phyloP scores from a whole-genome alignment of 2,797 vertebrate genomes.

The Hybognathus amarus region DNA sequence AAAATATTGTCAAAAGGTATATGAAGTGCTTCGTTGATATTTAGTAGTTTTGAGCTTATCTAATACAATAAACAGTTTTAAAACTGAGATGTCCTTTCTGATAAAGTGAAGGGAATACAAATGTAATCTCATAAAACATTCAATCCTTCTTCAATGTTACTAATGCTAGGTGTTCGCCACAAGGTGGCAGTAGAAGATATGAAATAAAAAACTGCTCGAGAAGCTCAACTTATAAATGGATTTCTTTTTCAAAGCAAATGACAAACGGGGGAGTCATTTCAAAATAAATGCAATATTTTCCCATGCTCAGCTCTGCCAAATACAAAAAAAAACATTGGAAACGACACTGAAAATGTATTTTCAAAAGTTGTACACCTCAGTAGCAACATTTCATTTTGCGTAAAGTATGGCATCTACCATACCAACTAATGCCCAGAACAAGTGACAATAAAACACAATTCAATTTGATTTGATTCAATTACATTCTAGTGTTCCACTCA shows the following conservation, averaged over 20 bases:
- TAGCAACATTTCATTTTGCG: not conserved
- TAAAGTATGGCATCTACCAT: not conserved
- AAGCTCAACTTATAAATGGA: not conserved
- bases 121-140: not conserved
- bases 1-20: not conserved
- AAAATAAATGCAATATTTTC: not conserved
- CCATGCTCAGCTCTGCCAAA: no score
- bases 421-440: not conserved
- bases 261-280: no score
- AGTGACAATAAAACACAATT: not conserved
- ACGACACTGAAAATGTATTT: not conserved
- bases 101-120: not conserved
- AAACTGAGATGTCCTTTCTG: not conserved
- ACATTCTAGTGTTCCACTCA: not conserved
- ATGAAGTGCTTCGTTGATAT: not conserved
- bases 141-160: not conserved
- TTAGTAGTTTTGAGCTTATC: not conserved
- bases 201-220: not conserved
- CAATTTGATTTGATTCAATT: not conserved
- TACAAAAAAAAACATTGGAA: not conserved
- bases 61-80: not conserved
- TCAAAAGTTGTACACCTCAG: no score
- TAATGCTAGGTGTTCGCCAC: constrained; percentile 42
- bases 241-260: not conserved
- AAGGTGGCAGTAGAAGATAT: constrained; percentile 51